A percentile compares a stretch with the other conserved stretches of the same genome.
phyloP scores from a whole-genome alignment of 2,113 vertebrate genomes.

The Hemichromis elongatus region DNA sequence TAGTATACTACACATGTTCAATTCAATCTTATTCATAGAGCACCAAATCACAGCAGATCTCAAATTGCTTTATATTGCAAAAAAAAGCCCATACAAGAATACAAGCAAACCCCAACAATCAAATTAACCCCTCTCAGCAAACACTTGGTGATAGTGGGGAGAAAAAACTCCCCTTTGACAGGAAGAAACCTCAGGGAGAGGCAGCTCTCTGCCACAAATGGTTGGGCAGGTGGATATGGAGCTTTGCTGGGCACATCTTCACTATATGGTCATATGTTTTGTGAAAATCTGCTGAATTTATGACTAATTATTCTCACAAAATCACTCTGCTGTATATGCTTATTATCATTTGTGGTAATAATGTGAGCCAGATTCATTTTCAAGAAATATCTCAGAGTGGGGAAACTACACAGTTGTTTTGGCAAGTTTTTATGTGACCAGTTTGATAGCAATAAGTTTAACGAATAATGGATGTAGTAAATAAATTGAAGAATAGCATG shows the following conservation, averaged over 20 bases:
- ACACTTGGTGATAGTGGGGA: background rate
- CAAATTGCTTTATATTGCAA: background rate
- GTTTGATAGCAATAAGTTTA: background rate
- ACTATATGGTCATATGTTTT: background rate
- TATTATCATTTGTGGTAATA: background rate
- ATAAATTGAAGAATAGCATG: background rate
- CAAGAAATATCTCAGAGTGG: background rate
- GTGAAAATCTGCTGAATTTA: background rate
- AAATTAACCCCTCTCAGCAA: rapidly evolving
- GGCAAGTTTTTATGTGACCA: background rate
- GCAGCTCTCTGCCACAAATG: background rate
- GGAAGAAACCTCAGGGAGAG: background rate
- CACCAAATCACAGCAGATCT: background rate
- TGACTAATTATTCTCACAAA: background rate
- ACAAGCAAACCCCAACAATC: background rate
- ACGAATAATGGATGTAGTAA: background rate
- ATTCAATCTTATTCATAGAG: background rate
- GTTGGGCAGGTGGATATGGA: background rate
- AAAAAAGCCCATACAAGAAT: background rate
- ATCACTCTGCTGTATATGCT: background rate
- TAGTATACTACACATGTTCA: background rate
- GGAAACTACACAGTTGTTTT: background rate
- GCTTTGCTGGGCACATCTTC: background rate
- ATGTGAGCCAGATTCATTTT: background rate
- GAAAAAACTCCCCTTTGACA: background rate